These are phyloP conservation scores for Propithecus perrieri DNA, from an alignment of 2,797 vertebrate genomes.

Conservation along the genomic window DNA sequence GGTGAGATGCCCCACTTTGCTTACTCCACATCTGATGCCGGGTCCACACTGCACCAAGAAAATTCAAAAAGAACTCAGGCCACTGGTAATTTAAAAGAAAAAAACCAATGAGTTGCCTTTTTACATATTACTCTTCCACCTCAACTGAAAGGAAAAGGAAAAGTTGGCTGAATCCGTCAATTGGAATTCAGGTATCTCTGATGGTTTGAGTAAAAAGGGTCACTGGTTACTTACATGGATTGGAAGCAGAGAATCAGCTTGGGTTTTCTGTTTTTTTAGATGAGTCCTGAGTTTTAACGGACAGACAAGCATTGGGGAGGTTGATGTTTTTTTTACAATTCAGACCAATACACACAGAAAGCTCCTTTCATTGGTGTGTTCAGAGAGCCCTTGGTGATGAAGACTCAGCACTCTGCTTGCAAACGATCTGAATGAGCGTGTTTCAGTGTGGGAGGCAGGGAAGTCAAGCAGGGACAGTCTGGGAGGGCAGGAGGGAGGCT, in stretches of 20 bases:
- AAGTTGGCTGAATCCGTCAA: not conserved
- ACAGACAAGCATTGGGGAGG: not conserved
- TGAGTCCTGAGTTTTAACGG: not conserved
- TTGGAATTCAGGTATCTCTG: not conserved
- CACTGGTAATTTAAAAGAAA: not conserved
- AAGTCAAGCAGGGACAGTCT: not conserved
- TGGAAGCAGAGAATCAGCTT: not conserved
- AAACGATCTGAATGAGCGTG: not conserved
- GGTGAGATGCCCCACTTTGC: not conserved
- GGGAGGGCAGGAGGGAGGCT: not conserved
- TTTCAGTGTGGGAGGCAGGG: not conserved
- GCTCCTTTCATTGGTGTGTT: slow-evolving; percentile 30
- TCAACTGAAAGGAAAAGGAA: not conserved
- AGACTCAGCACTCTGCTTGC: not conserved
- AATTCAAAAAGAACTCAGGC: not conserved
- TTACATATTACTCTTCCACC: not conserved
- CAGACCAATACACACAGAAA: not conserved
- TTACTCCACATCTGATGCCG: not conserved
- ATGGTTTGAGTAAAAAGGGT: not conserved
- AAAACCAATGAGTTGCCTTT: not conserved
- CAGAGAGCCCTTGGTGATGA: not conserved
- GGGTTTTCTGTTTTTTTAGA: not conserved
- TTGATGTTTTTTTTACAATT: not conserved
- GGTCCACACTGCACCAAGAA: not conserved
- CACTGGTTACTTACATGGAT: not conserved